Percentiles rank a stretch among this genome's conserved stretches.
phyloP scores from a whole-genome alignment of 2,797 vertebrate species.

The Halcyon leucocephala region DNA sequence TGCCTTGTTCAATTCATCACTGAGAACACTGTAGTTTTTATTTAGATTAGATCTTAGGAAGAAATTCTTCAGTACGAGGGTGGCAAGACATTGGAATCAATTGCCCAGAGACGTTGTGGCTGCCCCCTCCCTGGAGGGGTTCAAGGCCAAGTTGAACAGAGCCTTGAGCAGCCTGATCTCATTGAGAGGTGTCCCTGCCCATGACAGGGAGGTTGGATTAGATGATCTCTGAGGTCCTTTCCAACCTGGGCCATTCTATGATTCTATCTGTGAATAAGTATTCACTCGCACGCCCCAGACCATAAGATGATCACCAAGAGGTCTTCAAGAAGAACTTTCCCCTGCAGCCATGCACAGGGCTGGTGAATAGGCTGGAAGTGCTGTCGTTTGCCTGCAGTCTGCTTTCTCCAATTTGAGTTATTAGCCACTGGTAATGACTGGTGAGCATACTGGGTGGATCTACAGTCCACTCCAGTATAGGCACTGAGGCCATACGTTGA shows the following conservation, averaged over 20 bases:
- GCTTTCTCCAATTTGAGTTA: not conserved
- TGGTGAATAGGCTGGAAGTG: not conserved
- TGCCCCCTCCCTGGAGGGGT: too few species aligned
- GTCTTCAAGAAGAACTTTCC: not conserved
- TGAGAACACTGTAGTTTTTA: not conserved
- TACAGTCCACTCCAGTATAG: not conserved
- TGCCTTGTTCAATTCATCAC: not conserved
- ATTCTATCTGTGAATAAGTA: not conserved
- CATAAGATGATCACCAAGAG: not conserved
- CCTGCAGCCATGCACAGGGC: not conserved
- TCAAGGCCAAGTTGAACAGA: too few species aligned
- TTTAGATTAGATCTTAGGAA: too few species aligned
- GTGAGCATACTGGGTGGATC: not conserved
- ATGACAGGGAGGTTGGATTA: too few species aligned
- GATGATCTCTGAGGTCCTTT: too few species aligned
- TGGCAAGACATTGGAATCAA: too few species aligned
- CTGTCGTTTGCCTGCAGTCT: not conserved
- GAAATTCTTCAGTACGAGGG: too few species aligned
- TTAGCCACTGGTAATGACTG: not conserved
- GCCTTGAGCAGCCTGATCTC: too few species aligned
- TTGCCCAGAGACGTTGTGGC: too few species aligned
- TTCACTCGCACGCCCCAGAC: not conserved
- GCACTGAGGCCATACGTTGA: not conserved
- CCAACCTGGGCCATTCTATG: too few species aligned
- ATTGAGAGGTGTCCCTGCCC: too few species aligned